Evolutionary conservation across 2,113 vertebrate species (phyloP), one percentile per base, ranked within the genome.

Genomic region (Sula dactylatra): DNA sequence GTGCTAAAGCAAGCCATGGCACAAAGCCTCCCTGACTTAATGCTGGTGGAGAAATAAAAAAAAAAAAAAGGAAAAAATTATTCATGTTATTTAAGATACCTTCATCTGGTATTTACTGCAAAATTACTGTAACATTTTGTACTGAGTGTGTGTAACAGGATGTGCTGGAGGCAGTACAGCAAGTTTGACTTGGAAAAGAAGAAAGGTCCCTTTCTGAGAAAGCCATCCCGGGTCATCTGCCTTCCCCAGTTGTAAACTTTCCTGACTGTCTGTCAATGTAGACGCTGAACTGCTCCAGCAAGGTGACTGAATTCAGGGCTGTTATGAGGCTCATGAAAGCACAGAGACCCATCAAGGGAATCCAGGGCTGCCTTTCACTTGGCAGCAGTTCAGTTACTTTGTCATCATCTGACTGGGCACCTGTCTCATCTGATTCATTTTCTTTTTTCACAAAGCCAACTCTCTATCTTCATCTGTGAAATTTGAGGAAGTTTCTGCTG

Each of bases 311-410:
- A 92, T 93, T 88, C 62, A 61, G 40, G 66, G 58, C 89, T 65
- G 83, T 81, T 90, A 5, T 56, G 40, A 93, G 90, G 71, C 83
- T 88, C 83, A 67, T 47, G 83, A 87, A 95, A 87, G 81, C 83
- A 64, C 71, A 84, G 49, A 65, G 82, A 81, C 58, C 80, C 85
- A 89, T 73, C 90, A 92, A 91, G 95, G 86, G 82, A 96, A 92
- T 76, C 70, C 65, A 17, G 49, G 44, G 65, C 54, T 88, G 94
- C 91, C 86, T 83, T 92, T 67, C 42, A 21, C 59, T 90, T 94
- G 95, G 89, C 96, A 92, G 90, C 47, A 36, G 52, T 54, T 97
- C 93, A 90, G 65, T 89, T 92, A 80, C 77, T 94, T 84, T 93
- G 85, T 86, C 91, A 49, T 90, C 95, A 94, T 88, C 86, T 70